Percentiles rank a stretch among this genome's conserved stretches.
phyloP scores from a whole-genome alignment of 2,113 vertebrate species.

The Romanogobio albipinnatus region DNA sequence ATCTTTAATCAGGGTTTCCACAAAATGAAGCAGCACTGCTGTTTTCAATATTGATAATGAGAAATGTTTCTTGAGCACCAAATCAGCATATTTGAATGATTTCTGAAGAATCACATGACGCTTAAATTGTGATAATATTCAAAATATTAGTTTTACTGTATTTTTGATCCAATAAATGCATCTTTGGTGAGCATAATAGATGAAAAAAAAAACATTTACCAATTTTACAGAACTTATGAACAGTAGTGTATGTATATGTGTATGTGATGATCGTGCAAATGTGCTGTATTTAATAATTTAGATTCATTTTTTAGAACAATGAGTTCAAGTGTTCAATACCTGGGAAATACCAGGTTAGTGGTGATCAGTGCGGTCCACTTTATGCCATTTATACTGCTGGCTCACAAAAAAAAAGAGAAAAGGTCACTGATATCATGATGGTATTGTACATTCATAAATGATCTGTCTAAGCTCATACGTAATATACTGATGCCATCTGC shows the following conservation, averaged over 20 bases:
- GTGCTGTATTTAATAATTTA: background rate
- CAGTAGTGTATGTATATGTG: background rate
- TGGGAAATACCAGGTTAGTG: background rate
- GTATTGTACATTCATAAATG: background rate
- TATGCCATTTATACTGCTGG: background rate
- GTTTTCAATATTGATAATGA: too few species aligned
- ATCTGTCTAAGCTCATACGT: background rate
- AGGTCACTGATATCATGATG: background rate
- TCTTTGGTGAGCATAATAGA: background rate
- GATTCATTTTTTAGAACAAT: background rate
- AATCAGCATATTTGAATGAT: too few species aligned
- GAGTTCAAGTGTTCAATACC: background rate
- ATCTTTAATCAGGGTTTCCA: background rate
- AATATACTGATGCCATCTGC: slow-evolving; percentile 2
- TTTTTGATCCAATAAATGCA: background rate
- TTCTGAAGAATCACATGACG: too few species aligned
- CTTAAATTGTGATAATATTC: background rate
- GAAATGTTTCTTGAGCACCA: too few species aligned
- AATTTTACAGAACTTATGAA: background rate
- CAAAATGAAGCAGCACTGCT: background rate
- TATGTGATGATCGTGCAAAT: background rate
- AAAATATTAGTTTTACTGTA: background rate
- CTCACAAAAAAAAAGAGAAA: background rate
- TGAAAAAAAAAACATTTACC: background rate
- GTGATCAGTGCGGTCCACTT: too few species aligned